Percentiles rank a stretch among this genome's conserved stretches.
These are phyloP conservation scores for Ceratitis capitata DNA, from an alignment of 1,140 invertebrate genomes.

Conservation along the genomic window DNA sequence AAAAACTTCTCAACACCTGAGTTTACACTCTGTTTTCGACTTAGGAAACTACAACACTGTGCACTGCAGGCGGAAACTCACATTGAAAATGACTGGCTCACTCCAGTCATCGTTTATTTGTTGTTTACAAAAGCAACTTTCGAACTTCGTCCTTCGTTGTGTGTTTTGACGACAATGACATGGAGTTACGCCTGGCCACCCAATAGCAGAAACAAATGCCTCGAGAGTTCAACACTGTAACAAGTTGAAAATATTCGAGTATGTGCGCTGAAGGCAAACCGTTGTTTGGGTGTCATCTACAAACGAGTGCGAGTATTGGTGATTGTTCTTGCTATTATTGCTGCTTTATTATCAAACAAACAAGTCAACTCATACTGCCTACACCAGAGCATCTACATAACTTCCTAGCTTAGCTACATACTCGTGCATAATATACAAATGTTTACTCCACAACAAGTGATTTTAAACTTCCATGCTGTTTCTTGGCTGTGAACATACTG, in stretches of 20 bases:
- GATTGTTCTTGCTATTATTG: background rate
- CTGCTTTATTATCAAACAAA: constrained; percentile 40
- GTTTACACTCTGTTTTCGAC: no score
- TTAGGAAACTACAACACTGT: no score
- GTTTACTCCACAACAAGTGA: background rate
- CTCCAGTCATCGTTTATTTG: constrained; percentile 4
- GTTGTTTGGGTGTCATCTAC: background rate
- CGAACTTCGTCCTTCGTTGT: background rate
- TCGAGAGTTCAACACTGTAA: background rate
- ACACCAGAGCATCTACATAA: background rate
- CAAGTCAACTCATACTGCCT: background rate
- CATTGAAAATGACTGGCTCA: background rate
- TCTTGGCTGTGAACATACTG: background rate
- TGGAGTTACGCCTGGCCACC: background rate
- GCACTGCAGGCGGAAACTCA: no score
- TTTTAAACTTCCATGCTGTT: background rate
- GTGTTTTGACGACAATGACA: constrained; percentile 32
- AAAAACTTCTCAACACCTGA: no score
- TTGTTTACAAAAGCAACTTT: constrained; percentile 36
- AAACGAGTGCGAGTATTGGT: no score
- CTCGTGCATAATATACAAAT: no score
- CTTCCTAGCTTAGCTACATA: no score
- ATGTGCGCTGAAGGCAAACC: no score
- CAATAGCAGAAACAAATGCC: background rate
- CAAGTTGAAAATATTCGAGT: no score